Evolutionary conservation across 1,140 invertebrate species (phyloP), one percentile per base, ranked within the genome.

Genomic region (Whitmania pigra): DNA sequence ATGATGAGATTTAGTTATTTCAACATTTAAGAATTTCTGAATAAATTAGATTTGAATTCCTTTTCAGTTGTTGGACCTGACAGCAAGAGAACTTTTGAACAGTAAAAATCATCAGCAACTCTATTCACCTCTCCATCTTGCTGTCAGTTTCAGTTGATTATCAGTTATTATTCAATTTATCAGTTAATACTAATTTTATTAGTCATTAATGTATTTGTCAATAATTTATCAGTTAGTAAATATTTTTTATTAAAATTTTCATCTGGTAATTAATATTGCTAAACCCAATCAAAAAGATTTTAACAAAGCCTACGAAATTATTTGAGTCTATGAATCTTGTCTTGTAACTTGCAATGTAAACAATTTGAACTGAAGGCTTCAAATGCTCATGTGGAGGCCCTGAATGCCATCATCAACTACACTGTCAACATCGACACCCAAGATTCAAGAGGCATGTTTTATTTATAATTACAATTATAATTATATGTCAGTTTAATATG

Each of bases 91-190:
- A 66, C 71, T 79, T 36, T 70, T 73, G 73, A 71, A 54, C 25
- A 74, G 49, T 27, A 78, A 66, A 72, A 76, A 72, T 27, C 75
- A 78, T 22, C 68, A 76, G 25, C 82, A 82, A 0, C 77, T 78
- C 7, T 75, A 82, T n/a, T 86, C 85, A 60, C 86, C 86, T 15
- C 79, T 87, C 53, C 86, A 88, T 78, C 77, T 87, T 72, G 85
- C 86, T 31, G 86, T 86, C 81, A 80, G 81, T 80, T 53, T 43
- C 63, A 31, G 18, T 68, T 9, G 11, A 5, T 18, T 63, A 7
- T 63, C 9, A 63, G 11, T 25, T 63, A 63, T 4, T 63, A 13
- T 63, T 18, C 13, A 0, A 17, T 49, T 49, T 15, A 49, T 49
- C 15, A 49, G 15, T 49, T 49, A 49, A 49, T 13, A 15, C 5